Base-by-base conservation (phyloP, 1,140 invertebrate genomes). In the Drosophila prosaltans region DNA sequence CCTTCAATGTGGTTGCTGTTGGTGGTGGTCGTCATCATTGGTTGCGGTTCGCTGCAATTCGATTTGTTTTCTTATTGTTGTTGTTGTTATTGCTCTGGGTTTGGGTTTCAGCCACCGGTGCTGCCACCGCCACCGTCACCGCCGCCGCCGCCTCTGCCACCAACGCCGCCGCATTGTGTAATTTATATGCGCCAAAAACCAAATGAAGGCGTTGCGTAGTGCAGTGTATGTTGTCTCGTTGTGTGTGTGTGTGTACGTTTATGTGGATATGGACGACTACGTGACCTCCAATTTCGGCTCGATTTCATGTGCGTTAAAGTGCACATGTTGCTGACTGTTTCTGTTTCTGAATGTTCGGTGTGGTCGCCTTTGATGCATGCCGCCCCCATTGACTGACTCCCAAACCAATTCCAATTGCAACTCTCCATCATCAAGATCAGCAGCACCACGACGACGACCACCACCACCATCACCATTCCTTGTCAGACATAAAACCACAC, bases 231-330 rank as follows among this genome's bases (percentile, higher is more conserved):
- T 0, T 16, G 16, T 16, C 16, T 16, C 16, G 16, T 16, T 43
- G 41, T 1, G 54, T 72, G 65, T 74, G 39, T 55, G 11, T 39
- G 57, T 59, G n/a, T 3, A 57, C 26, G 21, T 40, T 62, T 62
- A 61, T 72, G 67, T 72, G 58, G 54, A 57, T 51, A 60, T 69
- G 82, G 77, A 88, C 84, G 78, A 89, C 84, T 84, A 88, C 84
- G 84, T 88, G 84, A 88, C 84, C 84, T 88, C 84, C 84, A 88
- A 88, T 84, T 88, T 64, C 65, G 86, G 84, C 82, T 88, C 72
- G 72, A 73, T 80, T 81, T 80, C 80, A 71, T 78, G 80, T 82
- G 74, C 67, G 72, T 78, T 67, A 81, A 81, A 81, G 80, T 89
- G 83, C 83, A 88, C 84, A 88, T 88, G 84, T 78, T 84, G 81